Evolutionary conservation across 2,888 invertebrate genomes (phyloP).

Genomic region (Eupelmus urozonus): DNA sequence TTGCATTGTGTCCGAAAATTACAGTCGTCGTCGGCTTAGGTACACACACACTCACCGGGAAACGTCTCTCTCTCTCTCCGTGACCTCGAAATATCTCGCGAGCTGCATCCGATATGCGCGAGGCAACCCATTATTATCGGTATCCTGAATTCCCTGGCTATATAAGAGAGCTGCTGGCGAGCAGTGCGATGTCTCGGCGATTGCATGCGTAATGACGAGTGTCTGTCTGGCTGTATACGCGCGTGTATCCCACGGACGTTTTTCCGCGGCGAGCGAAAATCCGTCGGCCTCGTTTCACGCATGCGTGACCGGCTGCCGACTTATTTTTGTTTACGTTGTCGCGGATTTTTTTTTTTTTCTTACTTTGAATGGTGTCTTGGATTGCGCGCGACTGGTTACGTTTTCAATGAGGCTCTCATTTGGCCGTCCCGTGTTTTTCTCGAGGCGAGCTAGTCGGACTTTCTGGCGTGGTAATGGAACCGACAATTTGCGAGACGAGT

Average conservation of each 20-base stretch:
- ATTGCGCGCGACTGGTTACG: neutral
- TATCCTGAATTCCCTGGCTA: slow-evolving; percentile 13
- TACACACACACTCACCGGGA: neutral
- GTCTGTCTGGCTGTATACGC: neutral
- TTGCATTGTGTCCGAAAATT: slow-evolving; percentile 35
- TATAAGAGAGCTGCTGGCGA: no score
- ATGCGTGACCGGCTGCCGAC: slow-evolving; percentile 5
- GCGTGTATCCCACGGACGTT: neutral
- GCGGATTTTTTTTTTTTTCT: neutral
- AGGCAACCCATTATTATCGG: slow-evolving; percentile 14
- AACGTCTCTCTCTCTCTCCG: neutral
- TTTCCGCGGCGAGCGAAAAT: neutral
- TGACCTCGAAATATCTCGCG: neutral
- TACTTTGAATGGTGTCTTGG: no score
- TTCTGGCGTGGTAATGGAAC: no score
- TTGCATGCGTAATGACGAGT: slow-evolving; percentile 27
- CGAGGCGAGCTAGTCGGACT: no score
- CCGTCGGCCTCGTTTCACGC: slow-evolving; percentile 28
- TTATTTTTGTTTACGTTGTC: neutral
- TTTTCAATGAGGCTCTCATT: slow-evolving; percentile 5
- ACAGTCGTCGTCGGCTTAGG: neutral
- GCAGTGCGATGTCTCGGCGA: neutral
- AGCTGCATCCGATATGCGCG: neutral
- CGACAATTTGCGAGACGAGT: no score
- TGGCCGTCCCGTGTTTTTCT: no score